A percentile compares a stretch with the other conserved stretches of the same genome.
These are phyloP conservation scores for Phodopus roborovskii DNA, from an alignment of 2,113 vertebrate genomes.

Conservation along the genomic window DNA sequence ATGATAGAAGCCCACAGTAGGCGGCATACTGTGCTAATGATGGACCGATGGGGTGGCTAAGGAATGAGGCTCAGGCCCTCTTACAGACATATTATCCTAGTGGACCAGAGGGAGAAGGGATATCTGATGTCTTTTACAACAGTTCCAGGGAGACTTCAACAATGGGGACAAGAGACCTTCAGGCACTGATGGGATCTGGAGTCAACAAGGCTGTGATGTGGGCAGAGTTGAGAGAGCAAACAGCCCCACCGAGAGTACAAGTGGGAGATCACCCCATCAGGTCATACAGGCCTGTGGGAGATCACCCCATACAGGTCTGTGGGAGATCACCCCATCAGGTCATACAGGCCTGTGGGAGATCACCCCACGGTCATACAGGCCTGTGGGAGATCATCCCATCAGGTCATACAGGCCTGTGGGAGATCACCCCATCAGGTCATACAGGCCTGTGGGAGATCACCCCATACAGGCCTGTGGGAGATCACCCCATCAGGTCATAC, in stretches of 20 bases:
- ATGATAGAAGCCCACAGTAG: too few species aligned
- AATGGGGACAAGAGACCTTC: not conserved
- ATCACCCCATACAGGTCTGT: rapidly evolving
- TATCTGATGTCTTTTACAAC: not conserved
- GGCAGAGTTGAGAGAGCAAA: not conserved
- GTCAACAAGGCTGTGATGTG: rapidly evolving
- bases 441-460: not conserved
- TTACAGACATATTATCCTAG: rapidly evolving
- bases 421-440: rapidly evolving
- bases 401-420: too few species aligned
- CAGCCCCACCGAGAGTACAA: rapidly evolving
- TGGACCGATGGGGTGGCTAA: rapidly evolving
- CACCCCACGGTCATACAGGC: too few species aligned
- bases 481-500: rapidly evolving
- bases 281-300: too few species aligned
- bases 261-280: rapidly evolving
- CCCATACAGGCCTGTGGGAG: rapidly evolving
- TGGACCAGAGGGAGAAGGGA: not conserved
- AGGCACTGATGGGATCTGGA: not conserved
- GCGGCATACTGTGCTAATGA: not conserved
- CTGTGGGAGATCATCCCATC: rapidly evolving
- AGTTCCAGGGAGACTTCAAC: too few species aligned
- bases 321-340: rapidly evolving
- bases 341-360: too few species aligned
- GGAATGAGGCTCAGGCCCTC: not conserved